These are phyloP conservation scores for Pseudomyrmex sp. DNA, from an alignment of 1,140 invertebrate species.

Conservation along the genomic window DNA sequence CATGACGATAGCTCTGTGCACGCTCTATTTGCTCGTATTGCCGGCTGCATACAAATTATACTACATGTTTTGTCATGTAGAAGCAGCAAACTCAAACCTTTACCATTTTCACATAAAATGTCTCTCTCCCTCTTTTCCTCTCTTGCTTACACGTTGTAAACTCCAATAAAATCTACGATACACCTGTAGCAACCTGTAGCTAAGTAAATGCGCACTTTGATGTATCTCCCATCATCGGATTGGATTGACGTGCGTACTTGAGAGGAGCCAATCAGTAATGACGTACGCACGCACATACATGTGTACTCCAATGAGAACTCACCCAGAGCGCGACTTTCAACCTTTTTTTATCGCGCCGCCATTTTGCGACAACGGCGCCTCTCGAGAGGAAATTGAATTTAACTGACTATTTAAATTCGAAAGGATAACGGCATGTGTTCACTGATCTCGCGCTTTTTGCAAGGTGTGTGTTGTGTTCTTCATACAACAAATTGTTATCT, in stretches of 20 bases:
- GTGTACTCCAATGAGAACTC: too few species aligned
- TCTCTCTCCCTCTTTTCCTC: not conserved
- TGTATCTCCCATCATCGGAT: too few species aligned
- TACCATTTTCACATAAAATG: not conserved
- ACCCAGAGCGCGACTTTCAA: not conserved
- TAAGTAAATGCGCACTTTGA: too few species aligned
- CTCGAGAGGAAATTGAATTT: not conserved
- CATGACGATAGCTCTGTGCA: not conserved
- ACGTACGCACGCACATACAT: not conserved
- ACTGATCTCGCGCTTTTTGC: not conserved
- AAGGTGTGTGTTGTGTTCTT: not conserved
- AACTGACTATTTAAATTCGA: constrained; percentile 26
- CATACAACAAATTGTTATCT: constrained; percentile 32
- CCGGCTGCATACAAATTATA: not conserved
- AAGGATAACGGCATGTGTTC: constrained; percentile 25
- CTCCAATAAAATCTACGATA: not conserved
- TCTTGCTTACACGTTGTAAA: not conserved
- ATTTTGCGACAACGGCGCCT: constrained; percentile 10
- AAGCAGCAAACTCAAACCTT: not conserved
- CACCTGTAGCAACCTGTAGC: not conserved
- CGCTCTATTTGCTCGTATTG: not conserved
- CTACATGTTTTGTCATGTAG: not conserved
- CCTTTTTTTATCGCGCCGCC: not conserved
- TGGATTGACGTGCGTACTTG: too few species aligned
- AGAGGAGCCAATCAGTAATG: too few species aligned